Evolutionary conservation across 2,113 vertebrate genomes (phyloP).

Genomic region (Ivindomyrus marchei): DNA sequence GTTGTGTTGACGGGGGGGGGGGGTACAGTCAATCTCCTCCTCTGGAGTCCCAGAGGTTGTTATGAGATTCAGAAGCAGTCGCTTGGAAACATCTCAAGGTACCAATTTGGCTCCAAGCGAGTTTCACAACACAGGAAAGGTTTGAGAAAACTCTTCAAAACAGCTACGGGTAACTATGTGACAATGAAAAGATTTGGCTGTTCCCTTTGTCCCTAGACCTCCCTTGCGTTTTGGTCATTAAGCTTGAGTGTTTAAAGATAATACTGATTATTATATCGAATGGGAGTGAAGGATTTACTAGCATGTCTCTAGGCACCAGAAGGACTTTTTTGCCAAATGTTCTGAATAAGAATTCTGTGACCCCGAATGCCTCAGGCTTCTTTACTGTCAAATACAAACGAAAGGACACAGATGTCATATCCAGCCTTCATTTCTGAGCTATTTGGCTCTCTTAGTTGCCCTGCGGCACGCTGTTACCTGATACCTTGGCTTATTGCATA

Average conservation of each 20-base stretch:
- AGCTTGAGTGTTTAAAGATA: background rate
- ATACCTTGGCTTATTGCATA: background rate
- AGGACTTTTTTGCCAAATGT: background rate
- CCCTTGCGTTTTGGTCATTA: background rate
- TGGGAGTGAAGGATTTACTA: background rate
- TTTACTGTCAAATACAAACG: background rate
- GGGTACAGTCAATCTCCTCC: background rate
- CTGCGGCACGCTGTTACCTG: background rate
- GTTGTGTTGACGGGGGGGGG: background rate
- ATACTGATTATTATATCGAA: background rate
- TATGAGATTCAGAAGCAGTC: conserved; percentile 33
- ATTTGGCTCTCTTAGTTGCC: background rate
- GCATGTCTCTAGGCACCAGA: background rate
- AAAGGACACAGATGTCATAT: background rate
- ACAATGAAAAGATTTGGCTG: background rate
- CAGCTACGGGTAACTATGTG: background rate
- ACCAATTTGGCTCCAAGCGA: conserved; percentile 25
- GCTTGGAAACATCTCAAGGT: conserved; percentile 26
- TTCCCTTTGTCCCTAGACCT: background rate
- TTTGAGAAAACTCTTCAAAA: conserved; percentile 10
- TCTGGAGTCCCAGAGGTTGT: conserved; percentile 29
- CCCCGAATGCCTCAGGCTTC: background rate
- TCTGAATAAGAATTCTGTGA: background rate
- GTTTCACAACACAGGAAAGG: background rate
- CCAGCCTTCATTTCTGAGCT: background rate